A percentile compares a stretch with the other conserved stretches of the same genome.
Evolutionary conservation across 92 coral and sea anemone genomes (phyloP).

Genomic region (Pocillopora meandrina): DNA sequence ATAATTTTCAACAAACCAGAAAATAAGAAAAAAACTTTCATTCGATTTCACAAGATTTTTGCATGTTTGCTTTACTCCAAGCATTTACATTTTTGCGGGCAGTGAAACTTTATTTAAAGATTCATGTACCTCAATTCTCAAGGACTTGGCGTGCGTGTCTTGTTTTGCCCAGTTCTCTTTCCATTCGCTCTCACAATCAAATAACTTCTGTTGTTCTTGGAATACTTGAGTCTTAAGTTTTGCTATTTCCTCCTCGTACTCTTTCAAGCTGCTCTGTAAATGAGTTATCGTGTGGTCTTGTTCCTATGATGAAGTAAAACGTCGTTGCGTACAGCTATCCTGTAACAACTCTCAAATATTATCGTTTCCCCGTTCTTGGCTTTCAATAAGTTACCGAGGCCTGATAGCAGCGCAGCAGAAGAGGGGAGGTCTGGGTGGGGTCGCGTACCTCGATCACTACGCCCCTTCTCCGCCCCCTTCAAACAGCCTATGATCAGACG

Average conservation of each 20-base stretch:
- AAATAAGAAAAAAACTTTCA: too few species aligned
- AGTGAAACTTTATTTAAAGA: background rate
- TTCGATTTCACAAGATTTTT: too few species aligned
- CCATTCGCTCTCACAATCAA: slow-evolving; percentile 70
- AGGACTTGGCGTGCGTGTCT: slow-evolving; percentile 51
- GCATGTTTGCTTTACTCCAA: too few species aligned
- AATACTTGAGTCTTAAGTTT: slow-evolving; percentile 70
- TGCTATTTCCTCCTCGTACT: slow-evolving; percentile 68
- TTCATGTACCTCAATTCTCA: slow-evolving; percentile 70
- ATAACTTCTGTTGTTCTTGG: slow-evolving; percentile 79
- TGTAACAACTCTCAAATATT: too few species aligned
- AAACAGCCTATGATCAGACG: too few species aligned
- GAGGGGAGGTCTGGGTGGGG: too few species aligned
- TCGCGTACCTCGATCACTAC: too few species aligned
- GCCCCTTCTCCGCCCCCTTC: too few species aligned
- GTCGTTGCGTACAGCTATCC: background rate
- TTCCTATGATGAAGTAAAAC: slow-evolving; percentile 51
- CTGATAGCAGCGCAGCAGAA: too few species aligned
- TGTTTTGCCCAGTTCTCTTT: slow-evolving; percentile 69
- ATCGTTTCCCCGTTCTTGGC: too few species aligned
- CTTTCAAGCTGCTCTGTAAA: slow-evolving; percentile 65
- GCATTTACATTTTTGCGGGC: background rate
- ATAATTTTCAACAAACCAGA: too few species aligned
- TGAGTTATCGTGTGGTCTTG: slow-evolving; percentile 68
- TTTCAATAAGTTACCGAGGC: too few species aligned